phyloP scores from a whole-genome alignment of 2,797 vertebrate genomes.

The Muscicapa striata region DNA sequence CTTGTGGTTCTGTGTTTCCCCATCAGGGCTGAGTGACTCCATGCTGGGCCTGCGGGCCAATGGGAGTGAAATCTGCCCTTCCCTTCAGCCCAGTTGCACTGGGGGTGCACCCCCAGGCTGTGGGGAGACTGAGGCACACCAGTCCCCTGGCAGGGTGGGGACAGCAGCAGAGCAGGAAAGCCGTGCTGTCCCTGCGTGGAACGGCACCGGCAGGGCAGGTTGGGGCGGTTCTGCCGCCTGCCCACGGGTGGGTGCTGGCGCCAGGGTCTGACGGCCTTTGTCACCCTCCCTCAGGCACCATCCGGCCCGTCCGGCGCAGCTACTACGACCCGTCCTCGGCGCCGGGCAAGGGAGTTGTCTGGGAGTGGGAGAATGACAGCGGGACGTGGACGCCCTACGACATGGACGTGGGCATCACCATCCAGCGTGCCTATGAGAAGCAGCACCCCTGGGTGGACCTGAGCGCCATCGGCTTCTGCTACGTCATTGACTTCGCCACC shows the following conservation, averaged over 20 bases:
- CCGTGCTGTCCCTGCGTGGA: accelerated
- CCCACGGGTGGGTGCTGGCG: not conserved
- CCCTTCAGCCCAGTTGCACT: not conserved
- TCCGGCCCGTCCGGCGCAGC: constrained; percentile 91
- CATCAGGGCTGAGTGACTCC: not conserved
- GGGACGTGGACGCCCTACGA: constrained; percentile 92
- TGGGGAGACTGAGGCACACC: not conserved
- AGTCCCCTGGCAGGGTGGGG: not conserved
- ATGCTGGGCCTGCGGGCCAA: accelerated
- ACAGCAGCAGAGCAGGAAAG: not conserved
- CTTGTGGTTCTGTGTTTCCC: not conserved
- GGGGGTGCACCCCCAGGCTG: not conserved
- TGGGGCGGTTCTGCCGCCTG: not conserved
- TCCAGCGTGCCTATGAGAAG: constrained; percentile 87
- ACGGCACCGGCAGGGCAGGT: not conserved
- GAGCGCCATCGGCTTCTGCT: constrained; percentile 90
- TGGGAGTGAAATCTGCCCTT: not conserved
- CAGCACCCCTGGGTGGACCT: constrained; percentile 92
- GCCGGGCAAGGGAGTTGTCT: constrained; percentile 90
- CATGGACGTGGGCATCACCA: constrained; percentile 91
- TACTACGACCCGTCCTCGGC: constrained; percentile 90
- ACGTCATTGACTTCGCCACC: constrained; percentile 89
- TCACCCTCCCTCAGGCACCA: constrained; percentile 80
- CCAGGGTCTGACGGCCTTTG: not conserved
- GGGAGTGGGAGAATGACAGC: constrained; percentile 94